Base-by-base conservation (phyloP, 1,140 invertebrate species). In the Anadara kagoshimensis region DNA sequence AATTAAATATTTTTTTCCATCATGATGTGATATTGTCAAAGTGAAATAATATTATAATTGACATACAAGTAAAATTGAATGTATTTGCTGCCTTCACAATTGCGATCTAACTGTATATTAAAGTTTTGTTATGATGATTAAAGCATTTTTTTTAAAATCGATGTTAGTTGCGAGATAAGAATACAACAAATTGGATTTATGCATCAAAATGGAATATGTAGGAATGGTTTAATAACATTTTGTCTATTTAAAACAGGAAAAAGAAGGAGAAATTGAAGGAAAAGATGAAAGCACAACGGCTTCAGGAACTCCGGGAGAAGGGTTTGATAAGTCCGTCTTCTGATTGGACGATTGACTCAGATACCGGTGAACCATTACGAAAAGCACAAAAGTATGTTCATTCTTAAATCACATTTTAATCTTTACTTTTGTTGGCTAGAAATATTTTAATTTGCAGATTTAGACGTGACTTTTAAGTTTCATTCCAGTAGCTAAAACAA, bases 291-390 rank as follows among this genome's bases (percentile, higher is more conserved):
- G 75, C 78, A 47, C 78, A 76, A 18, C 78, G 75, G 53, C 57
- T 81, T 44, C 68, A 74, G 47, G 79, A 81, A 56, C 67, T 81
- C 4, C 24, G 79, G 43, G 79, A 81, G 72, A 78, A 78, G 20
- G 79, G 79, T 4, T 61, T 81, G 7, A 81, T 81, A 7, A 78
- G 76, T 70, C 79, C 79, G 11, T 75, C 73, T 8, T 75, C 73
- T 24, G 79, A 81, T 24, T 81, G 79, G 79, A 81, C 79, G 4
- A 77, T 81, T 5, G 79, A 81, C 49, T 78, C 76, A 11, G 79
- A 81, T n/a, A 75, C 73, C 12, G 76, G 76, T 0, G 77, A 81
- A 49, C 79, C 79, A 20, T 26, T 75, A 20, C n/a, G 73, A 16
- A 75, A 75, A 41, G 63, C 62, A 11, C 43, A 66, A 45, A 75